A percentile compares a stretch with the other conserved stretches of the same genome.
These are phyloP conservation scores for Cynodonichthys magdalenae DNA, from an alignment of 2,797 vertebrate species.

Conservation along the genomic window DNA sequence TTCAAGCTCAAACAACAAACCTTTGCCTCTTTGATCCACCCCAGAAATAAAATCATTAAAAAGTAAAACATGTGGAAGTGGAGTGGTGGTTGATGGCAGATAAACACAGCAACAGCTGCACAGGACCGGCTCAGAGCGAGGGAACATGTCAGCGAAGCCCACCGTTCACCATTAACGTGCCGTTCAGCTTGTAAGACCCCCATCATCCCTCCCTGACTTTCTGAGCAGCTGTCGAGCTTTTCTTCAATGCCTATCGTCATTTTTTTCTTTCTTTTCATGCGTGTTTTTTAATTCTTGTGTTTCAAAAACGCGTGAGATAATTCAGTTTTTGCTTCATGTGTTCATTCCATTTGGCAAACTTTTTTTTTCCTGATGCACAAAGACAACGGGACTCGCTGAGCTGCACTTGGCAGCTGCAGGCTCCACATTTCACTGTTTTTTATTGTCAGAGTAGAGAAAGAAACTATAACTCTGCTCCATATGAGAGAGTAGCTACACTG, in stretches of 20 bases:
- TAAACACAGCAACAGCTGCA: conserved; percentile 80
- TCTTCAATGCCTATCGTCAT: conserved; percentile 43
- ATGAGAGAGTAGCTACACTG: no score
- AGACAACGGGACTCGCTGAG: background rate
- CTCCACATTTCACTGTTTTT: background rate
- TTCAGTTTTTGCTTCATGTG: conserved; percentile 25
- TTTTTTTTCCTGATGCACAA: conserved; percentile 8
- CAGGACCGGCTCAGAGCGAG: conserved; percentile 61
- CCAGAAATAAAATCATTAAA: conserved; percentile 6
- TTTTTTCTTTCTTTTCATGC: conserved; percentile 36
- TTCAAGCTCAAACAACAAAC: no score
- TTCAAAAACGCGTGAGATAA: conserved; percentile 71
- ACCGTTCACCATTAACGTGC: conserved; percentile 78
- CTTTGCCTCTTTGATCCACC: conserved; percentile 66
- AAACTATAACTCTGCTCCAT: no score
- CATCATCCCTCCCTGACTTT: conserved; percentile 33
- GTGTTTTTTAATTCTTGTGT: conserved; percentile 65
- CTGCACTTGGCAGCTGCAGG: conserved; percentile 20
- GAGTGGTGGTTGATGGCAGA: conserved; percentile 13
- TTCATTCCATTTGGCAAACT: conserved; percentile 10
- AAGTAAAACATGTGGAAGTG: background rate
- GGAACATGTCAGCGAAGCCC: conserved; percentile 73
- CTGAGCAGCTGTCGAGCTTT: conserved; percentile 78
- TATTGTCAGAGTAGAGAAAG: background rate
- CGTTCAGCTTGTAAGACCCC: conserved; percentile 66